A percentile compares a stretch with the other conserved stretches of the same genome.
phyloP scores from a whole-genome alignment of 2,797 vertebrate genomes.

The Hemibagrus guttatus region DNA sequence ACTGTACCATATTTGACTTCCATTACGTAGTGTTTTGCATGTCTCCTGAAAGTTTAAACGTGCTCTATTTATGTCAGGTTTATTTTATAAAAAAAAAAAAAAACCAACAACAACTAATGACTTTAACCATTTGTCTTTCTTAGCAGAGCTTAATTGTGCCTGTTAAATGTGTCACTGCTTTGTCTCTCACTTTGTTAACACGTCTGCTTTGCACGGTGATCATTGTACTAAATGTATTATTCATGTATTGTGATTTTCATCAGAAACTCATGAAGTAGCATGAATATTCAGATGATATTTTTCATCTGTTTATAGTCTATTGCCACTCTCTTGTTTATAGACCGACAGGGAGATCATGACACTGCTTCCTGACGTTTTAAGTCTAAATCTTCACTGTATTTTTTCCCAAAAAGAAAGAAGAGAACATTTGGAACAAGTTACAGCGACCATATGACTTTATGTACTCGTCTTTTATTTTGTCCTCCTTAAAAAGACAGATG shows the following conservation, averaged over 20 bases:
- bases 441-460: conserved; percentile 19
- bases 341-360: background rate
- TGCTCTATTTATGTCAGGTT: background rate
- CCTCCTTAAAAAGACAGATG: conserved; percentile 41
- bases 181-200: conserved; percentile 9
- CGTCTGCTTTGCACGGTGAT: background rate
- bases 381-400: conserved; percentile 13
- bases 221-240: conserved; percentile 6
- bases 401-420: background rate
- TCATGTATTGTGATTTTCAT: conserved; percentile 58
- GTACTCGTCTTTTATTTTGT: conserved; percentile 4
- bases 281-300: conserved; percentile 16
- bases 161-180: background rate
- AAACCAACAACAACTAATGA: background rate
- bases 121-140: background rate
- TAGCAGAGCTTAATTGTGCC: background rate
- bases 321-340: background rate
- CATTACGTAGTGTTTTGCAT: background rate
- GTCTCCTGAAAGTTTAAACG: background rate
- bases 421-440: conserved; percentile 5
- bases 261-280: background rate
- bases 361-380: background rate
- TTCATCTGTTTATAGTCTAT: background rate
- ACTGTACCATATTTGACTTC: background rate
- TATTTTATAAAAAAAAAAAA: background rate